Percentiles rank a stretch among this genome's conserved stretches.
phyloP scores from a whole-genome alignment of 1,140 invertebrate genomes.

The Eriocheir sinensis region DNA sequence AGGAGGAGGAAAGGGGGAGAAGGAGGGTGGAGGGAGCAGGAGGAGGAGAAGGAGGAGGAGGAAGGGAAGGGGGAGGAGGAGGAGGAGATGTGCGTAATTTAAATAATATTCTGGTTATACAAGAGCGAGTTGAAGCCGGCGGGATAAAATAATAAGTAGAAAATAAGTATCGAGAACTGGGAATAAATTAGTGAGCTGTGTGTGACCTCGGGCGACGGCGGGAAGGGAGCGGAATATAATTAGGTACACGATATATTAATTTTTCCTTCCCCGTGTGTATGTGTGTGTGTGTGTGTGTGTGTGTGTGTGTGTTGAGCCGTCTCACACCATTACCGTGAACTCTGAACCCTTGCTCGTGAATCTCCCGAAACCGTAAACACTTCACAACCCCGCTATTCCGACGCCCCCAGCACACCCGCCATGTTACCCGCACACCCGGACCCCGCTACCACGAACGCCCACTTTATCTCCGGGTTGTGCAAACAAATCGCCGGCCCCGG shows the following conservation, averaged over 20 bases:
- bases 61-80: not conserved
- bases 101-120: not conserved
- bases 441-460: not conserved
- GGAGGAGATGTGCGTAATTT: not conserved
- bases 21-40: not conserved
- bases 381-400: not conserved
- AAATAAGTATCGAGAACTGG: not conserved
- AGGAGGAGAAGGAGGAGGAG: not conserved
- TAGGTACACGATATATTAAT: constrained; percentile 2
- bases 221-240: not conserved
- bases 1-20: not conserved
- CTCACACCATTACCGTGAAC: constrained; percentile 7
- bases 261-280: not conserved
- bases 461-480: constrained; percentile 42
- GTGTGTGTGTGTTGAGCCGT: not conserved
- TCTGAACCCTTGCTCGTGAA: constrained; percentile 3
- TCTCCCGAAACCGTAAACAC: constrained; percentile 16
- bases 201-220: not conserved
- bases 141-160: not conserved
- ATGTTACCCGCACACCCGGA: not conserved
- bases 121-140: not conserved
- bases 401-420: not conserved
- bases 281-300: constrained; percentile 21
- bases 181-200: not conserved
- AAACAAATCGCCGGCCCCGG: constrained; percentile 53